Conservation (phyloP, 1,140 invertebrate genomes). For the Psix sp. region DNA sequence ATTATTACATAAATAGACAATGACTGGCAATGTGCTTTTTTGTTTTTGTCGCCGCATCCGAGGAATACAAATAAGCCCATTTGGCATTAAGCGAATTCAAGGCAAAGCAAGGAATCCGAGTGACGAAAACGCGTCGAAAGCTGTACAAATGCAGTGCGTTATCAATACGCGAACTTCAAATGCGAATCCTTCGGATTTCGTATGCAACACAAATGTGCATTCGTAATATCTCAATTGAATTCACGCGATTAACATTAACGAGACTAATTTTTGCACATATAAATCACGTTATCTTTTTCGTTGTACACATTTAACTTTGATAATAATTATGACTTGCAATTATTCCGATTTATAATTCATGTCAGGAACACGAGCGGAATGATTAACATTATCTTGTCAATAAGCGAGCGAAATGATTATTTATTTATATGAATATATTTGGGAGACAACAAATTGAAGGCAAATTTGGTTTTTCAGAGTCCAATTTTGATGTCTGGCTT, state of each 20-base stretch:
- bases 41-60: no score
- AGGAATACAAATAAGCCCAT: background rate
- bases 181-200: conserved; percentile 5
- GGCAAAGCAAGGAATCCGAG: background rate
- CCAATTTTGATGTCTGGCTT: no score
- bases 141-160: background rate
- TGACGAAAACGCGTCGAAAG: conserved; percentile 15
- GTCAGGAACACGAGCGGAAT: background rate
- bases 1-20: no score
- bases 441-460: background rate
- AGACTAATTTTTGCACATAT: conserved; percentile 10
- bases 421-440: background rate
- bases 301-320: conserved; percentile 5
- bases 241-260: conserved; percentile 14
- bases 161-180: conserved; percentile 3
- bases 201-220: conserved; percentile 6
- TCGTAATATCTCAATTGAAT: conserved; percentile 10
- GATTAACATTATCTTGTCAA: background rate
- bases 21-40: no score
- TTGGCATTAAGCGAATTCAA: background rate
- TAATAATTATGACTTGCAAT: conserved; percentile 4
- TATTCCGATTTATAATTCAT: conserved; percentile 6
- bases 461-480: background rate
- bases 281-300: conserved; percentile 12
- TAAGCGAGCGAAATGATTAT: background rate